phyloP scores from a whole-genome alignment of 2,113 vertebrate genomes.

The Probosciger aterrimus region DNA sequence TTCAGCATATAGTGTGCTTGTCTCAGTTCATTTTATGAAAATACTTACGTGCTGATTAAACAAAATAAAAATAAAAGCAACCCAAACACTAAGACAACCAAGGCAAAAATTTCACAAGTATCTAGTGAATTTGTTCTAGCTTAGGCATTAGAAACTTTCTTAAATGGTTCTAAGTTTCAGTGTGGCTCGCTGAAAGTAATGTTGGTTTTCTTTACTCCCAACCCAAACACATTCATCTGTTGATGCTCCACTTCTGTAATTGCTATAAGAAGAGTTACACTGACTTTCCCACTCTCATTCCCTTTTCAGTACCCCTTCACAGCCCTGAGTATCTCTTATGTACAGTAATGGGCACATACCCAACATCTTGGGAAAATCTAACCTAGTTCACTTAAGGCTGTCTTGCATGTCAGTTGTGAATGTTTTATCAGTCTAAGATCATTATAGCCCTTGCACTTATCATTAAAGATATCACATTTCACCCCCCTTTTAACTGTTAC shows the following conservation, averaged over 20 bases:
- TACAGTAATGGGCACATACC: neutral
- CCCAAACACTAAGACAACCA: neutral
- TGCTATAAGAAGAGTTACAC: neutral
- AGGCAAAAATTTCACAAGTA: neutral
- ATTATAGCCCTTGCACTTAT: neutral
- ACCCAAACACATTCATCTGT: neutral
- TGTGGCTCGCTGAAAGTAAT: neutral
- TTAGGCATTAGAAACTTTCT: neutral
- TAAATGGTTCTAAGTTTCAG: neutral
- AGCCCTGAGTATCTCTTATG: neutral
- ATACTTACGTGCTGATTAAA: neutral
- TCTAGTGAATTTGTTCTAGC: neutral
- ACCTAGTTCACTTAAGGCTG: neutral
- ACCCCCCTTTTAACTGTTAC: neutral
- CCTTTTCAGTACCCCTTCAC: neutral
- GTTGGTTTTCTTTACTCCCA: neutral
- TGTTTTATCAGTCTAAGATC: neutral
- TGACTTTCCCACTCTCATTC: neutral
- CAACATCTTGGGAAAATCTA: neutral
- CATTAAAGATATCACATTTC: neutral
- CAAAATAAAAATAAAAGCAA: neutral
- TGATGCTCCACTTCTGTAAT: neutral
- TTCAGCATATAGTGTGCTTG: neutral
- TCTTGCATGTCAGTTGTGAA: neutral
- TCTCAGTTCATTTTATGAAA: neutral